phyloP scores from a whole-genome alignment of 2,113 vertebrate species.

The Pomatorhinus ruficollis region DNA sequence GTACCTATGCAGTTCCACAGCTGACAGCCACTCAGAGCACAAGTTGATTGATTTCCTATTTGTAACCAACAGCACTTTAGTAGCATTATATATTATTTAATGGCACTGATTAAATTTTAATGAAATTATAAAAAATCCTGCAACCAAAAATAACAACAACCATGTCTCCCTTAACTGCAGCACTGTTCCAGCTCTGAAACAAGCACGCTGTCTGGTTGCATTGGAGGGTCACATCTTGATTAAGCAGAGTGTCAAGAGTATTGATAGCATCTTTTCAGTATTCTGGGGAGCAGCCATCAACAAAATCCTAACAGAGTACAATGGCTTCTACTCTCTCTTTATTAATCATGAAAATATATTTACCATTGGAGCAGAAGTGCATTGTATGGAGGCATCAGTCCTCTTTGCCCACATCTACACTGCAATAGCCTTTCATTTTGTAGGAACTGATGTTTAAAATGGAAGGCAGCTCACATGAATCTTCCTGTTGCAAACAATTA shows the following conservation, averaged over 20 bases:
- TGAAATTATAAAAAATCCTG: background rate
- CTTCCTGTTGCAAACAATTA: conserved; percentile 58
- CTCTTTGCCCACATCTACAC: background rate
- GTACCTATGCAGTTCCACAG: background rate
- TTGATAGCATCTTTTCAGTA: conserved; percentile 43
- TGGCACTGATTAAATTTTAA: conserved; percentile 59
- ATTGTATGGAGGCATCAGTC: background rate
- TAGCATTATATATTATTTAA: conserved; percentile 51
- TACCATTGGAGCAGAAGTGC: background rate
- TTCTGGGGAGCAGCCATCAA: conserved; percentile 28
- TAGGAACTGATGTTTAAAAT: conserved; percentile 44
- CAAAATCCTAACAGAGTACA: background rate
- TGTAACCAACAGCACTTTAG: conserved; percentile 16
- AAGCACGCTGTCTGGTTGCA: conserved; percentile 22
- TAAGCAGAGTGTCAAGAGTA: conserved; percentile 66
- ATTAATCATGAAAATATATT: conserved; percentile 32
- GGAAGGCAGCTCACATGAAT: conserved; percentile 57
- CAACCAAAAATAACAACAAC: background rate
- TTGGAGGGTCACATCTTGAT: conserved; percentile 63
- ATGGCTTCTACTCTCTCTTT: background rate
- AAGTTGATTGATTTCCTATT: conserved; percentile 69
- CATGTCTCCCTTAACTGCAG: background rate
- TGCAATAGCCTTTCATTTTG: conserved; percentile 21
- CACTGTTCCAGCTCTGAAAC: background rate
- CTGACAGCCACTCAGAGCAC: conserved; percentile 31